A percentile compares a stretch with the other conserved stretches of the same genome.
phyloP scores from a whole-genome alignment of 2,888 invertebrate species.

The Agapostemon virescens region DNA sequence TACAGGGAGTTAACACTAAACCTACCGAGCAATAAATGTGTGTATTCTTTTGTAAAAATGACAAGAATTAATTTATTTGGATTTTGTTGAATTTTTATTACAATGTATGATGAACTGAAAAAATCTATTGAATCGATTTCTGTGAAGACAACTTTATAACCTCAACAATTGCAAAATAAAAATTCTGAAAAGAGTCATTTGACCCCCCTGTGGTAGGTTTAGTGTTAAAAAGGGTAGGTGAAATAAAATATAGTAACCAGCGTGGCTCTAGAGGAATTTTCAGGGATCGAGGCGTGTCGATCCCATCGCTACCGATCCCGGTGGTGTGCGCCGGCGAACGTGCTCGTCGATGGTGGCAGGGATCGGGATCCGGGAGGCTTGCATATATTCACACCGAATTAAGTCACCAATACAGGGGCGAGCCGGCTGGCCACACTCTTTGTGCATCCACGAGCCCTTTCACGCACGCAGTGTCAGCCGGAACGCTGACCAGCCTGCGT shows the following conservation, averaged over 20 bases:
- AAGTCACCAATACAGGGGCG: constrained; percentile 75
- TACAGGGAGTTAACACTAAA: no score
- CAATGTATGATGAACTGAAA: no score
- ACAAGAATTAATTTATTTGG: no score
- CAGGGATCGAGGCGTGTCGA: constrained; percentile 35
- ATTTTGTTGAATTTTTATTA: no score
- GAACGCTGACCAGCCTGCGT: constrained; percentile 45
- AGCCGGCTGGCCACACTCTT: constrained; percentile 70
- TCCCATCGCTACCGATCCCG: constrained; percentile 53
- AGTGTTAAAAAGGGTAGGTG: no score
- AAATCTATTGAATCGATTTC: no score
- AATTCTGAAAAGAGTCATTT: no score
- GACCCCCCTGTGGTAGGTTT: no score
- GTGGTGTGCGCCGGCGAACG: constrained; percentile 57
- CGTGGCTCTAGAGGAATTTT: background rate
- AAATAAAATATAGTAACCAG: background rate
- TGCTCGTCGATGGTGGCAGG: constrained; percentile 58
- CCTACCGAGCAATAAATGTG: no score
- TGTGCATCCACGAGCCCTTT: constrained; percentile 72
- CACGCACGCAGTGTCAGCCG: constrained; percentile 66
- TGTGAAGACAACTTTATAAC: no score
- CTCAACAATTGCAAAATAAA: no score
- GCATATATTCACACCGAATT: constrained; percentile 78
- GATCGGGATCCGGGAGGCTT: constrained; percentile 68
- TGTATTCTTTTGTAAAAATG: no score